A percentile compares a stretch with the other conserved stretches of the same genome.
phyloP scores from a whole-genome alignment of 1,140 invertebrate genomes.

The Halesus radiatus region DNA sequence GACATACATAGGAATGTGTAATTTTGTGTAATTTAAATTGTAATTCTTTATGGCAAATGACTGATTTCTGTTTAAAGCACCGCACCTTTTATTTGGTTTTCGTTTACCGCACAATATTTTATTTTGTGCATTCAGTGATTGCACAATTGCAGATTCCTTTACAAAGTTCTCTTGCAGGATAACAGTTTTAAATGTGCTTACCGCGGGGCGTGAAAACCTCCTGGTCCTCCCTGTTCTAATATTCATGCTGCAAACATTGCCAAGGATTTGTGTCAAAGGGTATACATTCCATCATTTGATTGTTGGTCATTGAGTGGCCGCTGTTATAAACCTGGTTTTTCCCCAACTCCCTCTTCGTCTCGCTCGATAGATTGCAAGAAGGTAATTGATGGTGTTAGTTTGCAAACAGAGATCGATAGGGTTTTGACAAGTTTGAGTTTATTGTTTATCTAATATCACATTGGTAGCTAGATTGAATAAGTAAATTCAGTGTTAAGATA shows the following conservation, averaged over 20 bases:
- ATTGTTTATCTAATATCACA: constrained; percentile 15
- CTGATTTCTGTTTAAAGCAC: constrained; percentile 64
- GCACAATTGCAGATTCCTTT: constrained; percentile 58
- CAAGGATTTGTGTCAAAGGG: constrained; percentile 2
- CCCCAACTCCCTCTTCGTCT: constrained; percentile 23
- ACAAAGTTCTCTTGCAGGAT: constrained; percentile 33
- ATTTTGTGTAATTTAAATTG: constrained; percentile 52
- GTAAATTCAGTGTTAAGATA: too few species aligned
- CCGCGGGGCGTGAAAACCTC: background rate
- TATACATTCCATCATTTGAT: constrained; percentile 3
- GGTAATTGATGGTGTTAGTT: constrained; percentile 22
- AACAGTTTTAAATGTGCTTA: background rate
- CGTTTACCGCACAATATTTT: constrained; percentile 61
- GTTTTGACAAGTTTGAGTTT: background rate
- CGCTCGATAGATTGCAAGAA: constrained; percentile 9
- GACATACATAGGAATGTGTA: constrained; percentile 37
- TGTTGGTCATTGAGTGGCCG: constrained; percentile 23
- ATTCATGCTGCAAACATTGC: constrained; percentile 14
- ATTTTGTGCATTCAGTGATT: constrained; percentile 70
- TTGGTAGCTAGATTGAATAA: background rate
- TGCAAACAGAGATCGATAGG: constrained; percentile 2
- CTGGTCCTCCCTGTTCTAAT: background rate
- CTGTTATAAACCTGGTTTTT: background rate
- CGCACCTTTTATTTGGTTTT: constrained; percentile 59
- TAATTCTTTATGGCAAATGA: constrained; percentile 59